Evolutionary conservation across 2,888 invertebrate species (phyloP).

Genomic region (Campopleginae sp.): DNA sequence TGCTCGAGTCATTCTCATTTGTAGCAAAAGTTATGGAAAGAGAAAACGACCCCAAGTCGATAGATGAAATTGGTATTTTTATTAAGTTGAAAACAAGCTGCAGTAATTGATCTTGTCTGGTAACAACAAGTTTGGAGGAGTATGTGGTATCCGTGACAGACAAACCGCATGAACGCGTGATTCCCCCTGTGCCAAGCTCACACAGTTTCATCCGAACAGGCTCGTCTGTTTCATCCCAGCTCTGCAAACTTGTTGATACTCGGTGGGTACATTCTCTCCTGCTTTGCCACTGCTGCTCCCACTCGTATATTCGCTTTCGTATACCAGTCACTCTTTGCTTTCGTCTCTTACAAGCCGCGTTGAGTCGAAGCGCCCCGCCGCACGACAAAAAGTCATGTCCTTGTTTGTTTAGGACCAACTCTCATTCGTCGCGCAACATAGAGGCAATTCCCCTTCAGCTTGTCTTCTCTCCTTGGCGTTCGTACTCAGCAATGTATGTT

Average conservation of each 20-base stretch:
- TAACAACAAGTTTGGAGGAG: slow-evolving; percentile 37
- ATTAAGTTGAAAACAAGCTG: slow-evolving; percentile 35
- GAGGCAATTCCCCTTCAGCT: background rate
- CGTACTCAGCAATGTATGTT: slow-evolving; percentile 16
- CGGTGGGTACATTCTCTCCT: slow-evolving; percentile 62
- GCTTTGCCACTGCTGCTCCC: slow-evolving; percentile 38
- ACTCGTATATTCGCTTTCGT: slow-evolving; percentile 41
- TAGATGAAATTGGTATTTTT: background rate
- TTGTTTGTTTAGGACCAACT: slow-evolving; percentile 66
- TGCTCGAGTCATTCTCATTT: background rate
- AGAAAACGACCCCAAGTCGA: background rate
- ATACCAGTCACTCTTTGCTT: slow-evolving; percentile 38
- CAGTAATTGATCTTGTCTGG: slow-evolving; percentile 56
- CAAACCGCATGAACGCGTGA: slow-evolving; percentile 64
- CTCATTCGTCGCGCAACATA: slow-evolving; percentile 44
- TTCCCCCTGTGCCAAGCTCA: slow-evolving; percentile 54
- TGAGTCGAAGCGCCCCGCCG: slow-evolving; percentile 31
- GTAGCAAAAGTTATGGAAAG: background rate
- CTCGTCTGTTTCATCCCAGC: slow-evolving; percentile 46
- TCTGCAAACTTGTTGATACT: slow-evolving; percentile 68
- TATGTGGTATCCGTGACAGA: slow-evolving; percentile 52
- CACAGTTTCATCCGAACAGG: slow-evolving; percentile 27
- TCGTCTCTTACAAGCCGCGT: slow-evolving; percentile 50
- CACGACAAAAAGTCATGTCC: slow-evolving; percentile 63
- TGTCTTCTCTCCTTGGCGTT: slow-evolving; percentile 1